A percentile compares a stretch with the other conserved stretches of the same genome.
These are phyloP conservation scores for Hassar affinis DNA, from an alignment of 2,113 vertebrate genomes.

Conservation along the genomic window DNA sequence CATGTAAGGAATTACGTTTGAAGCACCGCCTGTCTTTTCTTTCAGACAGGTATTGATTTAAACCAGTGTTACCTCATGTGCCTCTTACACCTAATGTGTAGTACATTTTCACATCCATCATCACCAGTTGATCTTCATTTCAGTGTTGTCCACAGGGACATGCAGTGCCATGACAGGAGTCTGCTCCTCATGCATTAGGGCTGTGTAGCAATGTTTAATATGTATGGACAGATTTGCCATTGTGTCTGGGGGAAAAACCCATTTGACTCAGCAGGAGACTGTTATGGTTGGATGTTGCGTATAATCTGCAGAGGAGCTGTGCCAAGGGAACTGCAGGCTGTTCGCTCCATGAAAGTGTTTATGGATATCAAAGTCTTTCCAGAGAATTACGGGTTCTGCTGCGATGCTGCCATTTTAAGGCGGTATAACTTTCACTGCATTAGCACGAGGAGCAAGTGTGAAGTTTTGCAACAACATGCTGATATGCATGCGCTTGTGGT, in stretches of 20 bases:
- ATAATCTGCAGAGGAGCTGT: background rate
- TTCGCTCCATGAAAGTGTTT: constrained; percentile 1
- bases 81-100: background rate
- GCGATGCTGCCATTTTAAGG: background rate
- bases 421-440: background rate
- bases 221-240: background rate
- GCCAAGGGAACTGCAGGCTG: background rate
- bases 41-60: constrained; percentile 1
- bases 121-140: background rate
- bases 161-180: background rate
- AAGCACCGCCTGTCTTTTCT: too few relatives aligned
- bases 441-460: background rate
- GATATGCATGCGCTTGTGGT: background rate
- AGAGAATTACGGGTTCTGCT: background rate
- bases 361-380: background rate
- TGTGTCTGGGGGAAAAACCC: too few relatives aligned
- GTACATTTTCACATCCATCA: background rate
- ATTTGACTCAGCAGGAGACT: constrained; percentile 5
- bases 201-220: background rate
- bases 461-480: background rate
- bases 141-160: background rate
- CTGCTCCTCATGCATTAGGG: background rate
- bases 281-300: background rate
- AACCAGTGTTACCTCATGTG: too few relatives aligned
- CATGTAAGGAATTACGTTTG: too few relatives aligned